Base-by-base conservation (phyloP, 2,888 invertebrate species). In the Volucella zonaria region DNA sequence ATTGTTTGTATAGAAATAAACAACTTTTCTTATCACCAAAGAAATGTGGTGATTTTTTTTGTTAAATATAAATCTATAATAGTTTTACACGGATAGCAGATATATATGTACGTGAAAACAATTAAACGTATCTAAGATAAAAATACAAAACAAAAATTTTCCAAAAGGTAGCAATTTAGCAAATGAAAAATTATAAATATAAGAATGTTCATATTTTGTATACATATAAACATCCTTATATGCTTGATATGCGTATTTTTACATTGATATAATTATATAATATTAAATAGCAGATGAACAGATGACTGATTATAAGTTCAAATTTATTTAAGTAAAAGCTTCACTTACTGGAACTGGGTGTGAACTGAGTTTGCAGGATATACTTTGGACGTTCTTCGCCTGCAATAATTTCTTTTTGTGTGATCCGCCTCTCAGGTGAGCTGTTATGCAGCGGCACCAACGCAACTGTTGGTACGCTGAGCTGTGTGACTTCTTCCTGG, bases 341-440 rank as follows among this genome's bases (percentile, higher is more conserved):
- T 1, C 11, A 86, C 87, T 81, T 88, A 89, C 90, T 89, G 80
- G 91, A 87, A 62, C 88, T 87, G 78, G 89, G 89, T 86, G 90
- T 91, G 68, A 90, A 91, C 83, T 91, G 91, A 0, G 91, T 89
- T 85, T 91, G 91, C 18, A 92, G 88, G 42, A 92, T 89, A 87
- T 92, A 94, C 82, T 94, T 92, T 3, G 94, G 94, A 15, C 94
- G 90, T 89, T 94, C 94, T 88, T 94, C 94, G 0, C 94, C 94
- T 14, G 94, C 94, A 2, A 94, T 94, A 81, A 94, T 94, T 90
- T 94, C 94, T 88, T 94, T 94, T 82, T 93, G 94, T 76, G 91
- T 94, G 58, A 92, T 90, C 89, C 86, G 91, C 43, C 92, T 90
- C 87, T 91, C 92, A 31, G 94, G 93, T 74, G 92, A 92, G 78